phyloP scores from a whole-genome alignment of 2,888 invertebrate species.

The Chloroclysta siterata region DNA sequence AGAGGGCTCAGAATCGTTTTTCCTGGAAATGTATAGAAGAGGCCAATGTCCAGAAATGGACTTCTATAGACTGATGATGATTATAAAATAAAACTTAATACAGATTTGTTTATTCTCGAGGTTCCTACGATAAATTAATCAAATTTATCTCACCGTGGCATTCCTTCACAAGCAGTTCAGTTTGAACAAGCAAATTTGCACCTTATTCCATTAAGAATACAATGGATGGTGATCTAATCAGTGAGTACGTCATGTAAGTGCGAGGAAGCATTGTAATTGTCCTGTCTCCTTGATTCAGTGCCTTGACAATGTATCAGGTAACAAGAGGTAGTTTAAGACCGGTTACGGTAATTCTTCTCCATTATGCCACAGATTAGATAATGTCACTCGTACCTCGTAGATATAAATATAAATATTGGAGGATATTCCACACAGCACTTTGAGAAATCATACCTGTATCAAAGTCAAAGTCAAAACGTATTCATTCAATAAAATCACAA shows the following conservation, averaged over 20 bases:
- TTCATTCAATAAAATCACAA: too few relatives aligned
- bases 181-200: neutral
- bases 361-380: neutral
- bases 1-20: too few relatives aligned
- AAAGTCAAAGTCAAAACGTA: too few relatives aligned
- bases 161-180: neutral
- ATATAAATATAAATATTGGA: too few relatives aligned
- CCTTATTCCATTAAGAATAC: conserved; percentile 3
- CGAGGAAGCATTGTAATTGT: conserved; percentile 59
- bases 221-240: neutral
- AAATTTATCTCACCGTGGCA: neutral
- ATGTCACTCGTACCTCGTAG: too few relatives aligned
- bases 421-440: too few relatives aligned
- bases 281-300: conserved; percentile 62
- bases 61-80: too few relatives aligned
- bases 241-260: conserved; percentile 30
- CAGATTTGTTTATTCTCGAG: neutral
- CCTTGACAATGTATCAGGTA: conserved; percentile 74
- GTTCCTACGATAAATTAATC: neutral
- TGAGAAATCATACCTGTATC: too few relatives aligned
- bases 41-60: too few relatives aligned
- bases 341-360: conserved; percentile 66
- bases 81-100: too few relatives aligned
- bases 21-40: too few relatives aligned
- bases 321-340: conserved; percentile 63